Evolutionary conservation across 1,140 invertebrate species (phyloP).

Genomic region (Drosophila biarmipes): DNA sequence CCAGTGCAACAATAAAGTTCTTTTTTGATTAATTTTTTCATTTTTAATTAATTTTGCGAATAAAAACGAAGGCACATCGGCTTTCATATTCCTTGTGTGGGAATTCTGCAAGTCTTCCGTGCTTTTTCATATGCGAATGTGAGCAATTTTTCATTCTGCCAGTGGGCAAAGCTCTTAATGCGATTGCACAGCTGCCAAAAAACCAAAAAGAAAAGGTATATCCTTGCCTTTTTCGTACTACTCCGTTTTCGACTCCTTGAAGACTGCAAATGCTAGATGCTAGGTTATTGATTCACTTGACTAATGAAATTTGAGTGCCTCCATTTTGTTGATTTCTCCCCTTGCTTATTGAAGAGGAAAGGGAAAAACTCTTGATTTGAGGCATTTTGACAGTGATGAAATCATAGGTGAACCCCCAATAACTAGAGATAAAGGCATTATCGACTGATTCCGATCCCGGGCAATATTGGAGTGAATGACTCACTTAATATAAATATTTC

Average conservation of each 20-base stretch:
- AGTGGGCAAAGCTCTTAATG: constrained; percentile 15
- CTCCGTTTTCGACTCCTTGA: not conserved
- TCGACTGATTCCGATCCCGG: not conserved
- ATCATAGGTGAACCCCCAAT: not conserved
- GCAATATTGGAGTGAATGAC: constrained; percentile 5
- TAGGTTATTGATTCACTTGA: constrained; percentile 33
- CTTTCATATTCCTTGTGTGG: too few species aligned
- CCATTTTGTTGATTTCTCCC: not conserved
- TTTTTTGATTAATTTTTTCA: too few species aligned
- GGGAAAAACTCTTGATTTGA: not conserved
- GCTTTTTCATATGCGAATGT: constrained; percentile 3
- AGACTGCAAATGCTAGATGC: constrained; percentile 4
- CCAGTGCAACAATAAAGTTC: too few species aligned
- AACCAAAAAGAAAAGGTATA: not conserved
- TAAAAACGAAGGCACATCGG: too few species aligned
- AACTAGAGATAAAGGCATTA: not conserved
- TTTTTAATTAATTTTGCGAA: not conserved
- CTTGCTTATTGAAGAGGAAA: not conserved
- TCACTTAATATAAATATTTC: constrained; percentile 13
- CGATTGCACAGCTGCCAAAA: constrained; percentile 22
- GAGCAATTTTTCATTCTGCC: constrained; percentile 25
- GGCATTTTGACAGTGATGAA: too few species aligned
- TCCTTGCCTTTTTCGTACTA: not conserved
- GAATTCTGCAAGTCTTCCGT: not conserved
- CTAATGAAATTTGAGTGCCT: constrained; percentile 12